Base-by-base conservation (phyloP, 2,113 vertebrate species). In the Pterophyllum scalare region DNA sequence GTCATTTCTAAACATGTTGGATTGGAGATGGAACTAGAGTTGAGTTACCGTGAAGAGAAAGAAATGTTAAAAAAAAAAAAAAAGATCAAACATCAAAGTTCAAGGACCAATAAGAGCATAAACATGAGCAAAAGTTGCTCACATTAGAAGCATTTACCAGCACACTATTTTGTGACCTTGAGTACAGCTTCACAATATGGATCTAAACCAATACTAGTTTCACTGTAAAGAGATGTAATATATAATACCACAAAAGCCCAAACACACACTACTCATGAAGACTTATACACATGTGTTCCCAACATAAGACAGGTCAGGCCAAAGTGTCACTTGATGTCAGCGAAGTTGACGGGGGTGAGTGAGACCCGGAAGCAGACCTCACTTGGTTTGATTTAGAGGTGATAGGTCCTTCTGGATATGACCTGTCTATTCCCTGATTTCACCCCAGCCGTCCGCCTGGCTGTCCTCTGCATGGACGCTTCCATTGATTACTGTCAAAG, bases 381-480 rank as follows among this genome's bases (percentile, higher is more conserved):
- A 65, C 83, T 90, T 54, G 90, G 72, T 94, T 92, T 92, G 90
- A 91, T 89, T 79, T 31, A 28, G 88, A 89, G 88, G 90, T 95
- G 94, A 95, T 94, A 93, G 91, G 90, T 93, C 90, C 91, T 89
- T 94, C 90, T 90, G 86, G 84, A 92, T 92, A 88, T 95, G 94
- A 94, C 94, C 95, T 93, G 84, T 95, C 92, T 91, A 92, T 93
- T 94, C 86, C 92, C 78, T 87, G 52, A 79, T 74, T 92, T 94
- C 80, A 87, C 94, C 94, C 88, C 77, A 77, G 83, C 91, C 91
- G 94, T 93, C 91, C 93, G 78, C 88, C 88, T 72, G 80, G 77
- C 86, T 92, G 92, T 94, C 92, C 90, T 64, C 82, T 94, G 96
- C 94, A 91, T 94, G 95, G 94, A 90, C 92, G 94, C 94, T 89